Base-by-base conservation (phyloP, 2,888 invertebrate genomes). In the Colletes collaris region DNA sequence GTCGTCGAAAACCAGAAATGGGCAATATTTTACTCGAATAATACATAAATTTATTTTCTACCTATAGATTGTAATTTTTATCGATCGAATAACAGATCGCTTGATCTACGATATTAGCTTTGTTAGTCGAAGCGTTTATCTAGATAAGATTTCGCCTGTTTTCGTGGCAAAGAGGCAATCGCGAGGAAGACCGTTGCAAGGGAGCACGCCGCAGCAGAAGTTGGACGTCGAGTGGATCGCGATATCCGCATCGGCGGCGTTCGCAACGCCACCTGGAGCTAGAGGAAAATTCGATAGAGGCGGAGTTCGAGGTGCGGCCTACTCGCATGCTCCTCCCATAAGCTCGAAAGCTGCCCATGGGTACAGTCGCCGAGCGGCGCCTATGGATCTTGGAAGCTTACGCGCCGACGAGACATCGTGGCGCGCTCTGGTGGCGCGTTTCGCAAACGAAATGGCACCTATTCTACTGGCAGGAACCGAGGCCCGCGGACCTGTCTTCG, bases 251-350 rank as follows among this genome's bases (percentile, higher is more conserved):
- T 37, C 40, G 11, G 55, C 44, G 46, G 58, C 60, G 72, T 53
- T 72, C 58, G 64, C 73, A 74, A 75, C 86, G 86, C 86, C 86
- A 74, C 74, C 79, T 78, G 70, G 27, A 55, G 76, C 69, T 68
- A 53, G 72, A 78, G 79, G 79, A 77, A 83, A 78, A 76, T 76
- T 69, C 74, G 72, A 78, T 87, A 89, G 90, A 88, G 92, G 92
- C 92, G 92, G 92, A 90, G 92, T 92, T 89, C 90, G 90, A 90
- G 91, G 92, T 89, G 88, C 90, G 90, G 91, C 90, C 89, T 89
- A 82, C 85, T 86, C 85, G 85, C 89, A 90, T 84, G 90, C 91
- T 89, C 92, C 92, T 91, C 90, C 90, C 90, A 89, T 89, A 87
- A 90, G 91, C 89, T 91, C 86, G 81, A 84, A 88, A 90, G 88